phyloP scores from a whole-genome alignment of 2,888 invertebrate genomes.

The Stratiomys singularior region DNA sequence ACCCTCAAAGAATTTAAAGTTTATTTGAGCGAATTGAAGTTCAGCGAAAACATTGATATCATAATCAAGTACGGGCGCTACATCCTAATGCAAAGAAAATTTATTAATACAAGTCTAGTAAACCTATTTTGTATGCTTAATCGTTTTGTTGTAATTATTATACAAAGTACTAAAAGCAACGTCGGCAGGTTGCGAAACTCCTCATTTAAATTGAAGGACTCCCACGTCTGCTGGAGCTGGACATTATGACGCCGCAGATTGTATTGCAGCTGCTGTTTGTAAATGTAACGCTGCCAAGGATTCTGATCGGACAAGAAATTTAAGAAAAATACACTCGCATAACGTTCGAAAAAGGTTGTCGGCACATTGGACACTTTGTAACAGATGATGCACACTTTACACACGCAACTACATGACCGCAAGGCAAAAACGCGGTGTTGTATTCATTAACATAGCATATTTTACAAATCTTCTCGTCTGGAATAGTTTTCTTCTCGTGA shows the following conservation, averaged over 20 bases:
- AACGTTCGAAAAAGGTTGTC: conserved; percentile 74
- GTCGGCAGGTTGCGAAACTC: conserved; percentile 4
- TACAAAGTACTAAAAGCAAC: conserved; percentile 35
- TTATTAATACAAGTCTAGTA: conserved; percentile 22
- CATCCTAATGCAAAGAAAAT: conserved; percentile 22
- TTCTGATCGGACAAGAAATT: conserved; percentile 33
- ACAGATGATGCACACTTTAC: conserved; percentile 89
- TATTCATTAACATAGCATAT: conserved; percentile 91
- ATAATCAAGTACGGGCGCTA: conserved; percentile 45
- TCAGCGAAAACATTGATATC: background rate
- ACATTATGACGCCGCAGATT: background rate
- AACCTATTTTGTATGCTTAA: conserved; percentile 28
- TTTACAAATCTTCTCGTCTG: conserved; percentile 81
- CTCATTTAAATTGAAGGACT: background rate
- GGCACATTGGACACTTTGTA: conserved; percentile 88
- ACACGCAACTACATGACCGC: conserved; percentile 94
- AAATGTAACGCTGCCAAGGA: background rate
- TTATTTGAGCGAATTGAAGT: background rate
- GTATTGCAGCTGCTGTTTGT: background rate
- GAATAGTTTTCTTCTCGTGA: conserved; percentile 55
- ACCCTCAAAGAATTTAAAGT: background rate
- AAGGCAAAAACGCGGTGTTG: conserved; percentile 92
- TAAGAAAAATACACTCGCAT: conserved; percentile 66
- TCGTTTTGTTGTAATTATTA: conserved; percentile 16
- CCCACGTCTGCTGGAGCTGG: background rate